These are phyloP conservation scores for Oophaga pumilio DNA, from an alignment of 2,113 vertebrate genomes.

Conservation along the genomic window DNA sequence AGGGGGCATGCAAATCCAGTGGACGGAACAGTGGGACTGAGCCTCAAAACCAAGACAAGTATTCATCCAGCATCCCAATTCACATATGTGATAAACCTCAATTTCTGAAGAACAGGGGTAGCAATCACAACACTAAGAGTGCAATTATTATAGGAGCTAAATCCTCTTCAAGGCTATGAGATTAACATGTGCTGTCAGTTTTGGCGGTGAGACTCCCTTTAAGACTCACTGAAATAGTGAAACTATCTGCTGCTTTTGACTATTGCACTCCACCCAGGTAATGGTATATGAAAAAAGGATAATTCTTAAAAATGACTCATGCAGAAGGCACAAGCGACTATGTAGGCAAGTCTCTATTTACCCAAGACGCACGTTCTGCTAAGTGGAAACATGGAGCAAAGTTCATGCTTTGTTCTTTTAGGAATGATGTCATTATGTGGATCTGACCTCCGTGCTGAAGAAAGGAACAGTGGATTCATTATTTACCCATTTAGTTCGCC, in stretches of 20 bases:
- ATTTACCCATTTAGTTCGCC: neutral
- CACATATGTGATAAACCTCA: no score
- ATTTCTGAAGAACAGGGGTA: no score
- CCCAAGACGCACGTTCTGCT: neutral
- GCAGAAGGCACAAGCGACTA: neutral
- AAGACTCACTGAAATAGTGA: neutral
- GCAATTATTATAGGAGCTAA: no score
- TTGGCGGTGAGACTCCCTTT: no score
- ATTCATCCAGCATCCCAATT: no score
- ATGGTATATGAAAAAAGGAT: neutral
- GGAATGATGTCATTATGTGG: conserved; percentile 37
- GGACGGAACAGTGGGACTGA: no score
- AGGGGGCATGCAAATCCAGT: no score
- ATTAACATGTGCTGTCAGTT: no score
- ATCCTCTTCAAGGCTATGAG: no score
- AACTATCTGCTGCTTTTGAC: neutral
- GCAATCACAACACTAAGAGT: no score
- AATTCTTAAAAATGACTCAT: conserved; percentile 16
- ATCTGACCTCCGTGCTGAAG: neutral
- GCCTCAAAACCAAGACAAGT: no score
- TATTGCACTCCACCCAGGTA: neutral
- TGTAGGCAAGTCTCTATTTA: conserved; percentile 32
- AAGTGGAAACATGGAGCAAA: conserved; percentile 26
- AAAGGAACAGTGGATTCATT: neutral
- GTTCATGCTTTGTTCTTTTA: conserved; percentile 33